Percentiles rank a stretch among this genome's conserved stretches.
phyloP scores from a whole-genome alignment of 1,140 invertebrate genomes.

The Pomacea maculata region DNA sequence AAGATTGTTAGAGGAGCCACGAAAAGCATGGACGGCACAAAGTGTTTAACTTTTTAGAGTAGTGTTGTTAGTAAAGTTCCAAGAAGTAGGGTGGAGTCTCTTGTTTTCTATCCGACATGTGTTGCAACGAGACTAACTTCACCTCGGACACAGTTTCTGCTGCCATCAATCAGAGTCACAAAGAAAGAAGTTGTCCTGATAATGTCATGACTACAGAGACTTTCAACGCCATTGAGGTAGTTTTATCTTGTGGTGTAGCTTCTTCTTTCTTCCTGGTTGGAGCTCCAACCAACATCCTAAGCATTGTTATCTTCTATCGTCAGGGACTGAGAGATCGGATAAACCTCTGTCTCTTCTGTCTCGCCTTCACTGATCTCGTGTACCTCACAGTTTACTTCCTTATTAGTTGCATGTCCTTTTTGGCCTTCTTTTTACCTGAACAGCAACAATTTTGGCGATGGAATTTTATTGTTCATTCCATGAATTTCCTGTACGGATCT shows the following conservation, averaged over 20 bases:
- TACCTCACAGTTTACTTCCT: not conserved
- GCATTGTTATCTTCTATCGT: not conserved
- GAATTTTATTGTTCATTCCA: not conserved
- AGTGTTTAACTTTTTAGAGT: too few species aligned
- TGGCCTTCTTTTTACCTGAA: not conserved
- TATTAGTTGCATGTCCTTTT: not conserved
- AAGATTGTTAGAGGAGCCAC: too few species aligned
- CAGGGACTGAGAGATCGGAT: constrained; percentile 15
- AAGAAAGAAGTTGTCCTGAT: too few species aligned
- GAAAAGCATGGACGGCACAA: too few species aligned
- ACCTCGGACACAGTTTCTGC: too few species aligned
- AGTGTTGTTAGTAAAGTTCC: too few species aligned
- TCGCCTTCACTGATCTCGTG: constrained; percentile 6
- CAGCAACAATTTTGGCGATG: not conserved
- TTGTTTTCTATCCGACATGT: too few species aligned
- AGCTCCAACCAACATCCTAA: not conserved
- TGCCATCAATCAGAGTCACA: too few species aligned
- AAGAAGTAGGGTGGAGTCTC: too few species aligned
- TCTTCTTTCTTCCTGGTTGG: not conserved
- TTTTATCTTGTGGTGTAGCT: not conserved
- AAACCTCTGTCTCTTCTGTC: constrained; percentile 10
- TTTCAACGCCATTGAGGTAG: too few species aligned
- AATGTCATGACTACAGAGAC: too few species aligned
- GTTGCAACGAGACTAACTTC: too few species aligned
- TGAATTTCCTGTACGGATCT: not conserved